Evolutionary conservation across 2,113 vertebrate species (phyloP).

Genomic region (Thinocorus orbignyianus): DNA sequence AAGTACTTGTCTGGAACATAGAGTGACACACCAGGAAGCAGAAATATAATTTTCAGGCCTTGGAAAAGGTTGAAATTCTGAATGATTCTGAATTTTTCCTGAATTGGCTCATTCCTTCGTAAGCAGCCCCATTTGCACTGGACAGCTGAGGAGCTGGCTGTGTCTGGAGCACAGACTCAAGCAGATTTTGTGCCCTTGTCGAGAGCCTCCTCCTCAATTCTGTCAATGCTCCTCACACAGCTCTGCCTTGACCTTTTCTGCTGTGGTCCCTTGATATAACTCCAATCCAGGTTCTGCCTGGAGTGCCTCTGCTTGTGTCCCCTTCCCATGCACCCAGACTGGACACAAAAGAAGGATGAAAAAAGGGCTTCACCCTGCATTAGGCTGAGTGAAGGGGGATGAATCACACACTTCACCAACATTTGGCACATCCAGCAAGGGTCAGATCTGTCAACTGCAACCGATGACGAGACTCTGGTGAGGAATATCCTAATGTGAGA

Average conservation of each 20-base stretch:
- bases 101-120: not conserved
- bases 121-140: accelerated
- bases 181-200: not conserved
- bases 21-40: not conserved
- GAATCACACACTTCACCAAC: not conserved
- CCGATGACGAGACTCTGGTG: not conserved
- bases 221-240: not conserved
- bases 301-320: not conserved
- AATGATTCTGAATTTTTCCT: not conserved
- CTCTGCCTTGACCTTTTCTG: not conserved
- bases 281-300: not conserved
- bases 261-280: accelerated
- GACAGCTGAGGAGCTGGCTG: not conserved
- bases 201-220: not conserved
- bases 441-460: not conserved
- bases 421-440: not conserved
- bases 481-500: not conserved
- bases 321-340: not conserved
- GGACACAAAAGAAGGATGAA: not conserved
- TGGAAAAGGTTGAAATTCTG: not conserved
- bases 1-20: not conserved
- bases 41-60: not conserved
- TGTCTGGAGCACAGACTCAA: not conserved
- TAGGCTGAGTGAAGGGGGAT: not conserved
- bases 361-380: not conserved